Evolutionary conservation across 2,113 vertebrate genomes (phyloP).

Genomic region (Corythaeola cristata): DNA sequence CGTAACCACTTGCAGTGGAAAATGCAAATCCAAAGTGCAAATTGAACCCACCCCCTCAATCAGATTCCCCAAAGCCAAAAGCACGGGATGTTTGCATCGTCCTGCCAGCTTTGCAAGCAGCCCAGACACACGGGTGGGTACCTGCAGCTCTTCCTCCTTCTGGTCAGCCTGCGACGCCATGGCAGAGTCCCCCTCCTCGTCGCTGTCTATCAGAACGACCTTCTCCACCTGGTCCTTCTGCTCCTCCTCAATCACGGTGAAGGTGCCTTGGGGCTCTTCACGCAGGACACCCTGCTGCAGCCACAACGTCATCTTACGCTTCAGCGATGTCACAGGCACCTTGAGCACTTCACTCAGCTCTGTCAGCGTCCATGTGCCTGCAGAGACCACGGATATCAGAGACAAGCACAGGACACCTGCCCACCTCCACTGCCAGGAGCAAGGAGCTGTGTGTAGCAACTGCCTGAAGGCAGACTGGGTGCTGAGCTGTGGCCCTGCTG

Average conservation of each 20-base stretch:
- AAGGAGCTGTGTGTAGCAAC: background rate
- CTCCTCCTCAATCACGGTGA: constrained; percentile 87
- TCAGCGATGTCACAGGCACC: constrained; percentile 84
- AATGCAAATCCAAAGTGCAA: background rate
- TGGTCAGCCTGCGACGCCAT: constrained; percentile 96
- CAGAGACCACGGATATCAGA: fast-evolving
- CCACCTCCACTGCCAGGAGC: background rate
- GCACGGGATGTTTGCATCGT: fast-evolving
- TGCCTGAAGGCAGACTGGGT: background rate
- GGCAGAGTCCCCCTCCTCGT: constrained; percentile 95
- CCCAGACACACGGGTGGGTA: background rate
- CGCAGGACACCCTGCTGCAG: constrained; percentile 94
- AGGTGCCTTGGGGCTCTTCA: constrained; percentile 86
- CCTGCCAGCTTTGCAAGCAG: fast-evolving
- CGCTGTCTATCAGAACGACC: constrained; percentile 92
- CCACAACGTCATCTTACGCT: constrained; percentile 92
- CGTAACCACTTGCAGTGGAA: background rate
- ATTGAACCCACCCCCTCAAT: background rate
- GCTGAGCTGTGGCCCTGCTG: background rate
- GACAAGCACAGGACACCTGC: background rate
- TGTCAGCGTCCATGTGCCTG: constrained; percentile 88
- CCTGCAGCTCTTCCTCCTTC: constrained; percentile 97
- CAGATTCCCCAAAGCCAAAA: background rate
- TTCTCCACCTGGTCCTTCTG: constrained; percentile 86
- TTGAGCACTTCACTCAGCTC: constrained; percentile 89